phyloP scores from a whole-genome alignment of 2,113 vertebrate genomes.

The Hydrolagus affinis region DNA sequence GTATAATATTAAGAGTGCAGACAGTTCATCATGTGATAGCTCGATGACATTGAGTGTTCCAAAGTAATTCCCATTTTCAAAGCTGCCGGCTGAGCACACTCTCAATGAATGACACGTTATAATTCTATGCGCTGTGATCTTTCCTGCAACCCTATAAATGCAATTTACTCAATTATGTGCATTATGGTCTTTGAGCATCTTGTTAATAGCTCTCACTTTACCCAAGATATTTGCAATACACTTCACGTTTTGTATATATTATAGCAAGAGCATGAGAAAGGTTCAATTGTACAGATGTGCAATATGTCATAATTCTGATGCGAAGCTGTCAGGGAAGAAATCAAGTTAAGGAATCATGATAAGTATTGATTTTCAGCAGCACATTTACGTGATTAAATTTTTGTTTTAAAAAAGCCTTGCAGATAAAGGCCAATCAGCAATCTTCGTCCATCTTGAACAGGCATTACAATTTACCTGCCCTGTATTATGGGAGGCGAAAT shows the following conservation, averaged over 20 bases:
- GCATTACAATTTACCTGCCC: no score
- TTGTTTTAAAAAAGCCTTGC: neutral
- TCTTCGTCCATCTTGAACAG: no score
- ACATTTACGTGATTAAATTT: neutral
- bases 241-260: neutral
- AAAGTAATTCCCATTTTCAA: neutral
- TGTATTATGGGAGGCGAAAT: no score
- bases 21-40: neutral
- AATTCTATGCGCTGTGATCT: neutral
- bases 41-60: neutral
- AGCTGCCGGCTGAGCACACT: neutral
- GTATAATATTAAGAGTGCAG: neutral
- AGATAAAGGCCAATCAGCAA: no score
- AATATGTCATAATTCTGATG: neutral
- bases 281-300: neutral
- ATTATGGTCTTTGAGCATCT: neutral
- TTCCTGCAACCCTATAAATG: conserved; percentile 40
- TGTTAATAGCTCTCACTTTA: neutral
- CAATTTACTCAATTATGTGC: neutral
- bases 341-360: neutral
- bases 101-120: neutral
- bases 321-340: neutral
- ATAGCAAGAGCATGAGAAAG: neutral
- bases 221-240: neutral
- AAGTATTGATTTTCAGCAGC: neutral